These are phyloP conservation scores for Bos indicus DNA, from an alignment of 2,113 vertebrate species.

Conservation along the genomic window DNA sequence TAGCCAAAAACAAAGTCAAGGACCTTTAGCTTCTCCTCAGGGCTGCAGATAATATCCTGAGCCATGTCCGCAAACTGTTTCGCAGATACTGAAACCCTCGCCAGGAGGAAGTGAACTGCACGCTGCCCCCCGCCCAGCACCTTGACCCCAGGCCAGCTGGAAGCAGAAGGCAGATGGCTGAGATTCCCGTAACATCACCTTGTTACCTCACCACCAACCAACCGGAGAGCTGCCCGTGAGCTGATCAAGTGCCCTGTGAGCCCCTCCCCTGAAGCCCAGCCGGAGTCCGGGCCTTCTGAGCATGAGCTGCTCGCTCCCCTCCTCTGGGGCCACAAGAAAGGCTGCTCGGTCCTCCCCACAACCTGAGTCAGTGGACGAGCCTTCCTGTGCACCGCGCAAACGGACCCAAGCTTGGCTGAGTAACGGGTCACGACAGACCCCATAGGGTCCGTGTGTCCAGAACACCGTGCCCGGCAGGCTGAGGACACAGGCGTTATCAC, in stretches of 20 bases:
- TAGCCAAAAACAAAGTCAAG: neutral
- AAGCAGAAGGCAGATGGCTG: neutral
- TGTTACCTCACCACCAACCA: neutral
- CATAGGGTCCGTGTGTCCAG: neutral
- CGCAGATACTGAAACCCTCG: neutral
- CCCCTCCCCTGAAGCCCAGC: neutral
- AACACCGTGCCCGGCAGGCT: rapidly evolving
- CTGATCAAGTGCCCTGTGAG: neutral
- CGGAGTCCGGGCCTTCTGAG: neutral
- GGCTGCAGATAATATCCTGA: neutral
- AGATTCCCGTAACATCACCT: neutral
- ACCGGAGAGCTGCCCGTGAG: neutral
- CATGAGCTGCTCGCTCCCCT: rapidly evolving
- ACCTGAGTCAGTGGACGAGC: neutral
- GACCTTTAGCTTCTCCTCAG: neutral
- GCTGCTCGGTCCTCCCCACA: neutral
- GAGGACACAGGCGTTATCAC: neutral
- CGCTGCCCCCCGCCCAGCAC: neutral
- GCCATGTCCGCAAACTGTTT: neutral
- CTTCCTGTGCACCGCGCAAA: neutral
- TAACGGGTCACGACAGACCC: neutral
- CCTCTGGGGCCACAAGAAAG: neutral
- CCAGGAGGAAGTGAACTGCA: neutral
- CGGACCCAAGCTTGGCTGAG: neutral
- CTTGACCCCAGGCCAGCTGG: neutral